These are phyloP conservation scores for Melanerpes aurifrons DNA, from an alignment of 2,113 vertebrate species.

Conservation along the genomic window DNA sequence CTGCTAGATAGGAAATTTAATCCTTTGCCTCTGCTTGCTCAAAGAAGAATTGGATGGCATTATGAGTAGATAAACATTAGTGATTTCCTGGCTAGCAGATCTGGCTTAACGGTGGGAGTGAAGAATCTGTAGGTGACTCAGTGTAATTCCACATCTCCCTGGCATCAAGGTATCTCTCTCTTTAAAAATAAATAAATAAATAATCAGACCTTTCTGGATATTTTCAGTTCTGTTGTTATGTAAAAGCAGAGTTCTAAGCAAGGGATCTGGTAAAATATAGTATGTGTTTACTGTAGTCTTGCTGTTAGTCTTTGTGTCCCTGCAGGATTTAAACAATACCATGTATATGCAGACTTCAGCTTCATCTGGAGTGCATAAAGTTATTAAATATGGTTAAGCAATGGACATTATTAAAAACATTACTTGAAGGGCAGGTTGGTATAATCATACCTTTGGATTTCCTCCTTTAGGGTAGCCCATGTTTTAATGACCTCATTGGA, in stretches of 20 bases:
- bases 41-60: background rate
- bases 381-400: background rate
- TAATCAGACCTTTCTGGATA: background rate
- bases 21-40: background rate
- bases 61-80: background rate
- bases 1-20: background rate
- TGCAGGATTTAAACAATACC: background rate
- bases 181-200: background rate
- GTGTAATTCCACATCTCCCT: background rate
- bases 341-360: background rate
- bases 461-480: background rate
- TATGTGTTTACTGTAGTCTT: background rate
- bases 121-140: background rate
- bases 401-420: background rate
- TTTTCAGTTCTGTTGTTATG: background rate
- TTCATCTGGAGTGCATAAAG: background rate
- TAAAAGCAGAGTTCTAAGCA: background rate
- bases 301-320: background rate
- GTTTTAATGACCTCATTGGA: background rate
- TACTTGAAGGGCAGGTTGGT: background rate
- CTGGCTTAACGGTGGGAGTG: background rate
- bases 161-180: background rate
- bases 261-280: background rate
- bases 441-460: background rate
- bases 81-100: background rate